Base-by-base conservation (phyloP, 2,797 vertebrate species). In the Pantherophis vulpinus region DNA sequence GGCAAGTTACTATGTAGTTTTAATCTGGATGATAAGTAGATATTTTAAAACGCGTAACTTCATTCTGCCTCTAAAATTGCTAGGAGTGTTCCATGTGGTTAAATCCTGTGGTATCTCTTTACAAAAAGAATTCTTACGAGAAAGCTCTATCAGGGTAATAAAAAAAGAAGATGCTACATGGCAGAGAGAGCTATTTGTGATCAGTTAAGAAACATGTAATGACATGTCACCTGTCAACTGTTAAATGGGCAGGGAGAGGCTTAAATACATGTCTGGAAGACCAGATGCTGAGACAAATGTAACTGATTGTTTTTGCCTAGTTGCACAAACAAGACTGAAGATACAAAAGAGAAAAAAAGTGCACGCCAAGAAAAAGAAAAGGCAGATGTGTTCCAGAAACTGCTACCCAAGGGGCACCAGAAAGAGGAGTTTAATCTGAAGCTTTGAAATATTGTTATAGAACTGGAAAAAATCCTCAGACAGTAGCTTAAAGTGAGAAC, bases 291-390 rank as follows among this genome's bases (percentile, higher is more conserved):
- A 91, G 70, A 89, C 70, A 86, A 93, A 91, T 66, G 70, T 63
- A 91, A 89, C 88, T 91, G 90, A 93, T 93, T 93, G 66, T 74
- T 86, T 93, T 83, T 54, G 47, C 27, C 70, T 91, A 29, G 47
- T 91, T 87, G 63, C 90, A 91, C 23, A 11, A 91, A 91, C 66
- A 93, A 61, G 56, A 88, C 47, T 89, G 83, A 56, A 93, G 90
- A 91, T 91, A 91, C 79, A 63, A 63, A 86, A 56, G 32, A 89
- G 55, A 9, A 29, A 91, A 29, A 91, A 47, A 51, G 47, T 56
- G 13, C 59, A 88, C 51, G n/a, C 66, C 42, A 4, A 61, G 86
- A 88, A n/a, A 61, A 83, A 91, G 86, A 89, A 11, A 91, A 23
- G 11, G 56, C 20, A 47, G 79, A 61, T 66, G 42, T 16, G 55